Conservation (phyloP, 2,113 vertebrate species). For the Pelecanoides urinatrix region DNA sequence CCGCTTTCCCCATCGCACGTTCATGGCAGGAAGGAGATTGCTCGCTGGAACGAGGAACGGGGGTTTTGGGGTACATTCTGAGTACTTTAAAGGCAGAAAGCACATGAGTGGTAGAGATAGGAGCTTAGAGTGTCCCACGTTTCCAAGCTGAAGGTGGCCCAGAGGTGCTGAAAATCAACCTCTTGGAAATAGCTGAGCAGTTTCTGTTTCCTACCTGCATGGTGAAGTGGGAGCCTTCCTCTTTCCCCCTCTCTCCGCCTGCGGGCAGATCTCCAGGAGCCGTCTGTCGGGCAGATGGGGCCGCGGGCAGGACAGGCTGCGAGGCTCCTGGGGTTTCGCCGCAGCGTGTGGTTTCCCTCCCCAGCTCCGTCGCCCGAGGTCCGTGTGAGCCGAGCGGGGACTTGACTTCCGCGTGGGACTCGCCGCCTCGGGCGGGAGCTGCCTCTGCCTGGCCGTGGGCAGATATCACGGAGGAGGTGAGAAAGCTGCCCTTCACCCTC, state of each 20-base stretch:
- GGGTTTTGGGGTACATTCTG: rapidly evolving
- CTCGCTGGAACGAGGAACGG: background rate
- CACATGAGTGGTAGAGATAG: rapidly evolving
- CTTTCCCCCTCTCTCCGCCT: background rate
- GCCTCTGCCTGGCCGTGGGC: background rate
- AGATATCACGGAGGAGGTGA: background rate
- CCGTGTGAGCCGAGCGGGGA: background rate
- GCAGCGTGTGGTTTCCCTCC: background rate
- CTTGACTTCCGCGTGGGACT: conserved; percentile 57
- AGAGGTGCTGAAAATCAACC: background rate
- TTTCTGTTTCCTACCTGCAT: conserved; percentile 67
- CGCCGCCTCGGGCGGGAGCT: background rate
- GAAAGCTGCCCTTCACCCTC: conserved; percentile 15
- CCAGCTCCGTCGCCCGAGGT: background rate
- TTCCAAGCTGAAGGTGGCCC: background rate
- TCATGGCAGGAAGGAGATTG: rapidly evolving
- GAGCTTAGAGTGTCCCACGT: rapidly evolving
- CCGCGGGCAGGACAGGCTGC: rapidly evolving
- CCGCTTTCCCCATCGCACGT: rapidly evolving
- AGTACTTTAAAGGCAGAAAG: background rate
- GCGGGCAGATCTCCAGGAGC: background rate
- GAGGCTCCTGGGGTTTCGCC: background rate
- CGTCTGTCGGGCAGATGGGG: rapidly evolving
- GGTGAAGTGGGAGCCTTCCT: background rate
- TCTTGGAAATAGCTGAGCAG: rapidly evolving